Conservation (phyloP, 2,888 invertebrate genomes). For the Drosophila demipolita region DNA sequence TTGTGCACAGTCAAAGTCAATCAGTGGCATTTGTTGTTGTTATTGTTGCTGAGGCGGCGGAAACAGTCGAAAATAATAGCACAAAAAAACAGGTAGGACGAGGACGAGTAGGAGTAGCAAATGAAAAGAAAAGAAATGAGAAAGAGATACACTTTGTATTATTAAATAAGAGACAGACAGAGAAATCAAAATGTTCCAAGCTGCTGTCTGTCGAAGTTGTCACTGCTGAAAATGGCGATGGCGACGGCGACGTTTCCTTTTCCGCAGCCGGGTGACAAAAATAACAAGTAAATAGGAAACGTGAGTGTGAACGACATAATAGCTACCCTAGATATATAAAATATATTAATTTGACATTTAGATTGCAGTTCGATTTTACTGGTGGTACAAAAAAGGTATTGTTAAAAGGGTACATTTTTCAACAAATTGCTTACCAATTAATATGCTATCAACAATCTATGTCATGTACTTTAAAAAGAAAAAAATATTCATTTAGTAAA, state of each 20-base stretch:
- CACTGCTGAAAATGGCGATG: constrained; percentile 59
- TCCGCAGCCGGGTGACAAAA: constrained; percentile 54
- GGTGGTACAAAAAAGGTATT: neutral
- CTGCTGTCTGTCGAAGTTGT: constrained; percentile 39
- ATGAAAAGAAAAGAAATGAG: constrained; percentile 30
- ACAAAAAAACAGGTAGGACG: constrained; percentile 34
- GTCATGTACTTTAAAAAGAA: neutral
- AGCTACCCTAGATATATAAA: constrained; percentile 13
- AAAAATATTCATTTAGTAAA: neutral
- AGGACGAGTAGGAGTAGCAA: constrained; percentile 28
- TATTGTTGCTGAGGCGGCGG: constrained; percentile 13
- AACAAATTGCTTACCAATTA: neutral
- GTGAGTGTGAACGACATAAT: neutral
- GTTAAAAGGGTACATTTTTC: neutral
- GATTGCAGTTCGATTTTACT: neutral
- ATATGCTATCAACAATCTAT: neutral
- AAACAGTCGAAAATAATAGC: constrained; percentile 58
- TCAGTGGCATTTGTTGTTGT: constrained; percentile 57
- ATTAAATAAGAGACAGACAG: constrained; percentile 68
- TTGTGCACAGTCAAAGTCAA: constrained; percentile 69
- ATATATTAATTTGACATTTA: neutral
- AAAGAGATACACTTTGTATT: constrained; percentile 70
- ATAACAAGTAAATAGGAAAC: constrained; percentile 19
- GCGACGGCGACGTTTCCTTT: constrained; percentile 56
- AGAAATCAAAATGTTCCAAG: constrained; percentile 53